Conservation (phyloP, 2,113 vertebrate species). For the Pteronura brasiliensis region DNA sequence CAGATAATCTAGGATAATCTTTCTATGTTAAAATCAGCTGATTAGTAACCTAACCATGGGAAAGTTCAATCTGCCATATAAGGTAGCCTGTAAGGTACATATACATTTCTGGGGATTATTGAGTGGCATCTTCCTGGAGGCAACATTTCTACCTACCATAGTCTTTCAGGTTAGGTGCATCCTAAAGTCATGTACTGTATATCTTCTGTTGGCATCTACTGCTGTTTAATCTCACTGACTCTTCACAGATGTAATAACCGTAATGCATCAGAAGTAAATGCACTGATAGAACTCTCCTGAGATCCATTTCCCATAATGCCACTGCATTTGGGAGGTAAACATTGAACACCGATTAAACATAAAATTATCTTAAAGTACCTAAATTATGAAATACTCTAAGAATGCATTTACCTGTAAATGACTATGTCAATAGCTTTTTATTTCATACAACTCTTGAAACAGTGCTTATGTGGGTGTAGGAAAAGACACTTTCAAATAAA, state of each 20-base stretch:
- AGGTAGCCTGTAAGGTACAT: not conserved
- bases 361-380: slow-evolving; percentile 7
- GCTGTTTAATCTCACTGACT: not conserved
- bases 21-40: not conserved
- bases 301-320: slow-evolving; percentile 23
- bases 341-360: not conserved
- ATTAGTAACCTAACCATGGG: not conserved
- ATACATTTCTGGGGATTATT: not conserved
- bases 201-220: not conserved
- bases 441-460: slow-evolving; percentile 11
- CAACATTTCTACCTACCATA: not conserved
- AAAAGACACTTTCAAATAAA: slow-evolving; percentile 47
- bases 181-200: not conserved
- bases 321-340: not conserved
- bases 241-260: not conserved
- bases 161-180: not conserved
- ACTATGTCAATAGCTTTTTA: not conserved
- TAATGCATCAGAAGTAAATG: slow-evolving; percentile 47
- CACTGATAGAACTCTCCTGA: not conserved
- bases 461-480: not conserved
- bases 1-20: not conserved
- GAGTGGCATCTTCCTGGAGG: not conserved
- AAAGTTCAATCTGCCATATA: not conserved
- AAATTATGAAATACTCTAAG: slow-evolving; percentile 37
- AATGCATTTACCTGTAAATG: slow-evolving; percentile 16